Evolutionary conservation across 2,888 invertebrate species (phyloP).

Genomic region (Sarcophaga subvicina): DNA sequence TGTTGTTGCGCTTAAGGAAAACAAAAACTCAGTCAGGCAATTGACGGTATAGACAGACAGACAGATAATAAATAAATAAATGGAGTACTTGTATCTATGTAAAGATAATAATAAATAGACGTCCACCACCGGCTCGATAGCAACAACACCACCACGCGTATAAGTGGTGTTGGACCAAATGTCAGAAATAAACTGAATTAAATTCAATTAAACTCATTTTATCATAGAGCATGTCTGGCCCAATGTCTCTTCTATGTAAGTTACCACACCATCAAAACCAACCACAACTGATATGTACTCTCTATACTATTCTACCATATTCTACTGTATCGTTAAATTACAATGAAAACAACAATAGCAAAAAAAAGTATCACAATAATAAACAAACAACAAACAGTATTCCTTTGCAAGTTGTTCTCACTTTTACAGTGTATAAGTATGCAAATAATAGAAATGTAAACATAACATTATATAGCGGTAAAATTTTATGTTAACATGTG

Average conservation of each 20-base stretch:
- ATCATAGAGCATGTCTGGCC: slow-evolving; percentile 42
- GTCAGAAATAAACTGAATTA: slow-evolving; percentile 63
- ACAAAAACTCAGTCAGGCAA: slow-evolving; percentile 32
- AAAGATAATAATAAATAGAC: slow-evolving; percentile 12
- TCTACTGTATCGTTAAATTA: not conserved
- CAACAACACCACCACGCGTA: slow-evolving; percentile 31
- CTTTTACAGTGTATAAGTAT: not conserved
- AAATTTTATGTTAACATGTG: no score
- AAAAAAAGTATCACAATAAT: slow-evolving; percentile 6
- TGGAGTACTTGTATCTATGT: slow-evolving; percentile 13
- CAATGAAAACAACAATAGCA: slow-evolving; percentile 3
- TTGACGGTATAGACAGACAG: slow-evolving; percentile 30
- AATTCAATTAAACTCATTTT: slow-evolving; percentile 63
- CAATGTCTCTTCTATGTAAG: not conserved
- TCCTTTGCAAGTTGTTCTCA: slow-evolving; percentile 1
- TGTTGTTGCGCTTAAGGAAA: not conserved
- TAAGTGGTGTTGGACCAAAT: slow-evolving; percentile 59
- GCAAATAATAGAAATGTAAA: no score
- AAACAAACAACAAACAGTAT: slow-evolving; percentile 7
- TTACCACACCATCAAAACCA: not conserved
- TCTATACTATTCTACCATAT: no score
- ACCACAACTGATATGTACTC: not conserved
- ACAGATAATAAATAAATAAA: slow-evolving; percentile 6
- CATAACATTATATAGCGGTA: no score
- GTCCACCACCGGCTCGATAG: slow-evolving; percentile 7